Base-by-base conservation (phyloP, 2,113 vertebrate species). In the Syngnathus scovelli region DNA sequence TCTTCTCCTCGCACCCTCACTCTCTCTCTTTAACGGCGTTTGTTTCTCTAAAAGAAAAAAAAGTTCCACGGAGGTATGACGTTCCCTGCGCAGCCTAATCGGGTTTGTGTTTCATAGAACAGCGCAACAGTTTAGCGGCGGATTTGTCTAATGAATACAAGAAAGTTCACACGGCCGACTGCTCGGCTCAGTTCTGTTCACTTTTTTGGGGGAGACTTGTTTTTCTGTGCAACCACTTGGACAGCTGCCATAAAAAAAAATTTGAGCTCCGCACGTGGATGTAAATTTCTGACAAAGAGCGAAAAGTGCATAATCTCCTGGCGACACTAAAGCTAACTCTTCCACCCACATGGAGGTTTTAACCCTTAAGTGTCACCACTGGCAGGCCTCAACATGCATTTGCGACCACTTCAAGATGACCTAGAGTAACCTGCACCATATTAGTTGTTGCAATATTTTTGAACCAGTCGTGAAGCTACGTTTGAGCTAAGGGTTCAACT, bases 31-130 rank as follows among this genome's bases (percentile, higher is more conserved):
- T 73, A 75, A 79, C 72, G 81, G 78, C 80, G 67, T 81, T 33
- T 76, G 75, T 85, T 84, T 85, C 82, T 83, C 69, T 77, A 27
- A 71, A 54, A 64, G 23, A 67, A 61, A 68, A 66, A 79, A 86
- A 87, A 84, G 70, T 87, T 87, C 37, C 76, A 78, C 69, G 3
- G 63, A 80, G 79, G 80, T 78, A 78, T 86, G 74, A 87, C 90
- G 88, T 88, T 89, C 80, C 87, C 76, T 70, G 70, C 75, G 74
- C 70, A 78, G 78, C 65, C 70, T 62, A 71, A 80, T 78, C 71
- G 76, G 71, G 41, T 74, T 65, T 61, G 71, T 56, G 72, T 76
- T 77, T 76, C 68, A 76, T 60, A 73, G 44, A 70, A 73, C n/a
- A 79, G 74, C 27, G 27, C 27, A 33, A 81, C 12, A 65, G 70